Percentiles rank a stretch among this genome's conserved stretches.
phyloP scores from a whole-genome alignment of 2,113 vertebrate species.

The Nannobrachium achirus region DNA sequence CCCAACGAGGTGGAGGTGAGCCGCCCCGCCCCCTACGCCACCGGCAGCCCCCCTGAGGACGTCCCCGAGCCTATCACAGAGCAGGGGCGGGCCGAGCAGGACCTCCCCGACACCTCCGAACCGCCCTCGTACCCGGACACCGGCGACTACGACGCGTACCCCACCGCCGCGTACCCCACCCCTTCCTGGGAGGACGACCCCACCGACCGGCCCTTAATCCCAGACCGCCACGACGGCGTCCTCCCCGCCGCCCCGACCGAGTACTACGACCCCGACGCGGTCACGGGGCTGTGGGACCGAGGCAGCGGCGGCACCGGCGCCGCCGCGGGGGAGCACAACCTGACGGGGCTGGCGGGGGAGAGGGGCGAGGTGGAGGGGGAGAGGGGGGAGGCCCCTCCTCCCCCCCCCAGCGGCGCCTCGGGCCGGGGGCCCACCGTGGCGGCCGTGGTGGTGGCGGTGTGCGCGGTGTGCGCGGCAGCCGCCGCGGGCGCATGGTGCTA shows the following conservation, averaged over 20 bases:
- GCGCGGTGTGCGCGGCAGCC: slow-evolving; percentile 78
- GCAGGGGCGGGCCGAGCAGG: slow-evolving; percentile 15
- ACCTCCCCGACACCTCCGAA: slow-evolving; percentile 35
- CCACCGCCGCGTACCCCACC: slow-evolving; percentile 55
- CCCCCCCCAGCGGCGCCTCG: slow-evolving; percentile 71
- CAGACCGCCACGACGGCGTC: slow-evolving; percentile 39
- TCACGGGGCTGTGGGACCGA: slow-evolving; percentile 29
- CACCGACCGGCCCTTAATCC: slow-evolving; percentile 61
- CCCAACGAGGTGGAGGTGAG: slow-evolving; percentile 74
- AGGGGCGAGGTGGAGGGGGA: slow-evolving; percentile 69
- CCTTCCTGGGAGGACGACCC: slow-evolving; percentile 58
- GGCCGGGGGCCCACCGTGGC: slow-evolving; percentile 84
- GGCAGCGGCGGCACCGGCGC: slow-evolving; percentile 55
- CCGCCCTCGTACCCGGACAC: slow-evolving; percentile 45
- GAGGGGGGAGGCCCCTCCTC: slow-evolving; percentile 47
- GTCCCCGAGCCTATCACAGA: slow-evolving; percentile 21
- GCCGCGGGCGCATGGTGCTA: slow-evolving; percentile 87
- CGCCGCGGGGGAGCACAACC: slow-evolving; percentile 73
- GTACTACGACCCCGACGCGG: slow-evolving; percentile 9
- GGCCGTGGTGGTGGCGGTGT: slow-evolving; percentile 83
- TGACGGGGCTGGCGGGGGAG: slow-evolving; percentile 76
- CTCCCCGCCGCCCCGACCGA: slow-evolving; percentile 46
- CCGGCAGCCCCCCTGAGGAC: slow-evolving; percentile 50
- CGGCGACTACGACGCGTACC: slow-evolving; percentile 47
- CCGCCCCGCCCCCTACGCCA: slow-evolving; percentile 44